Evolutionary conservation across 2,888 invertebrate genomes (phyloP).

Genomic region (Patella ulyssiponensis): DNA sequence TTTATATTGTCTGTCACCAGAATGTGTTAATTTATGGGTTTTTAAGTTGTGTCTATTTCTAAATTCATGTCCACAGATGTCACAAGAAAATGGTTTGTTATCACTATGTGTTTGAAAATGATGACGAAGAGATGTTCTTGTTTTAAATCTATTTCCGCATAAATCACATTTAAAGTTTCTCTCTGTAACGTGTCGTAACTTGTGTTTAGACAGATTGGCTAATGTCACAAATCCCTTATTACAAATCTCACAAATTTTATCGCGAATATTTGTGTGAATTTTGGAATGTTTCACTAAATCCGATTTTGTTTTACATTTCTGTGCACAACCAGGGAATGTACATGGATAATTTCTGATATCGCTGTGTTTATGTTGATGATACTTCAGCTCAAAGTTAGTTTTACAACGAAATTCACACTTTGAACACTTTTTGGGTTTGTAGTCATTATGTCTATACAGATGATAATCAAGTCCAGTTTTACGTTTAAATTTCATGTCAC

Average conservation of each 20-base stretch:
- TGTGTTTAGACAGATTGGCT: conserved; percentile 44
- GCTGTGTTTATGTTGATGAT: conserved; percentile 54
- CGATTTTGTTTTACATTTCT: conserved; percentile 52
- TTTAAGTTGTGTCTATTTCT: conserved; percentile 41
- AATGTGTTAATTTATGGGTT: conserved; percentile 50
- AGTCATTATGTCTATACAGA: conserved; percentile 49
- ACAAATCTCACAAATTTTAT: conserved; percentile 46
- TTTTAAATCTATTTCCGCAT: conserved; percentile 51
- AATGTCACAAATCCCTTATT: conserved; percentile 45
- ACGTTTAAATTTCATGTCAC: conserved; percentile 49
- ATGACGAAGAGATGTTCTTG: conserved; percentile 41
- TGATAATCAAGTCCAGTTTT: conserved; percentile 48
- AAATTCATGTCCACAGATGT: conserved; percentile 45
- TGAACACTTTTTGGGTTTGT: conserved; percentile 52
- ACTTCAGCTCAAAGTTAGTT: conserved; percentile 54
- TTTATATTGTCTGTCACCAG: conserved; percentile 42
- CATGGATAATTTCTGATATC: conserved; percentile 48
- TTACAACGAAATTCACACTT: conserved; percentile 55
- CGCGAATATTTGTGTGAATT: conserved; percentile 44
- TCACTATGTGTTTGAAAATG: conserved; percentile 48
- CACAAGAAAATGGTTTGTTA: conserved; percentile 50
- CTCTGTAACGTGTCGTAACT: conserved; percentile 38
- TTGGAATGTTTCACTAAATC: conserved; percentile 55
- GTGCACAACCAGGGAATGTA: conserved; percentile 48
- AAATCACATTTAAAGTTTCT: conserved; percentile 50